Base-by-base conservation (phyloP, 2,888 invertebrate genomes). In the Pseudococcus jackbeardsleyi region DNA sequence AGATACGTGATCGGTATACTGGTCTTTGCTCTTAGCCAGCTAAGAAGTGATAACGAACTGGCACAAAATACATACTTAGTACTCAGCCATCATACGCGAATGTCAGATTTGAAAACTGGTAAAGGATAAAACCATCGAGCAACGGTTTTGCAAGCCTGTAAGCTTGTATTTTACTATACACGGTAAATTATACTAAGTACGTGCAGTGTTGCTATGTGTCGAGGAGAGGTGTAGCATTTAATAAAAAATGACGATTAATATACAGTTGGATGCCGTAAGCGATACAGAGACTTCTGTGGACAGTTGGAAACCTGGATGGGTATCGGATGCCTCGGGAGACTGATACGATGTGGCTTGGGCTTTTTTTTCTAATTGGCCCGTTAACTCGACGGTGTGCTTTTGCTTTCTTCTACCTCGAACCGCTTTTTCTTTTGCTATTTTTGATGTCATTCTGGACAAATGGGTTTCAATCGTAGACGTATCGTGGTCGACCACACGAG, bases 351-450 rank as follows among this genome's bases (percentile, higher is more conserved):
- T 33, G 26, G 26, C 26, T 33, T 50, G 50, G 11, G 50, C 15
- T 50, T 12, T 50, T 12, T 50, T 59, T 19, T 59, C 19, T 59
- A 59, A 59, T 59, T 59, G 26, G 59, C 0, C 59, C 59, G 59
- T 59, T 59, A 19, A 5, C 19, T 33, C 26, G 26, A 33, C 6
- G 59, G 7, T 19, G 59, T 59, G 59, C 59, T 59, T 59, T 59
- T 59, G 59, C 59, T 59, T 59, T 59, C n/a, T 19, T 59, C 19
- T 5, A 59, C 4, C 19, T 59, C 19, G 19, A 59, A 59, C 59
- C 59, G 59, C 59, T 59, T 59, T 59, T 59, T 59, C 59, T 59
- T 59, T 59, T 19, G 59, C 59, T 19, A 19, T 19, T 59, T 59
- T 59, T 59, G 19, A 19, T 59, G 59, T 59, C 59, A 59, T 59